Evolutionary conservation across 2,113 vertebrate species (phyloP).

Genomic region (Baryphthengus martii): DNA sequence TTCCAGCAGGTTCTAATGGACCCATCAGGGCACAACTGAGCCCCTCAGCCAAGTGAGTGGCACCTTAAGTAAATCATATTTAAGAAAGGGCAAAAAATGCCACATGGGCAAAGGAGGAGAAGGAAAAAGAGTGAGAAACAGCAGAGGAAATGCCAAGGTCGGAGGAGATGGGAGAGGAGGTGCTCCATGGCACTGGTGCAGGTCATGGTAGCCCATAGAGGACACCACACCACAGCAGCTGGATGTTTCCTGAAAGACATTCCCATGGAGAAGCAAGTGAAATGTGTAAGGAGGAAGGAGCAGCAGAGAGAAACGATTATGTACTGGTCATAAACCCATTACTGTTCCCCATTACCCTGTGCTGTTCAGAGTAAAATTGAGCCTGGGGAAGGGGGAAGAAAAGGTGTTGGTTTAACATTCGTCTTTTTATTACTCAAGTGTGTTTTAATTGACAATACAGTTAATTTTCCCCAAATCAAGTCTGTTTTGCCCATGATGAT

Average conservation of each 20-base stretch:
- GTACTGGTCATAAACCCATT: fast-evolving
- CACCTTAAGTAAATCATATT: not conserved
- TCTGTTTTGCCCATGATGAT: not conserved
- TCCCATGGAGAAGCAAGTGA: not conserved
- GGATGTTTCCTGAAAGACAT: not conserved
- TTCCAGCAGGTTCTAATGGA: fast-evolving
- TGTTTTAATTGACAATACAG: not conserved
- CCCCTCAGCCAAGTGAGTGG: not conserved
- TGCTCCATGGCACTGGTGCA: not conserved
- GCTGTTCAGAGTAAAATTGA: fast-evolving
- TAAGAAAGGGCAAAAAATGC: not conserved
- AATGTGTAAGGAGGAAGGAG: not conserved
- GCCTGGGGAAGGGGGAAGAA: not conserved
- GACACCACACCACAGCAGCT: not conserved
- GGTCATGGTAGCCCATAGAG: fast-evolving
- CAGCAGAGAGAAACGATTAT: not conserved
- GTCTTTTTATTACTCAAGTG: not conserved
- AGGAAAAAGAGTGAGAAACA: not conserved
- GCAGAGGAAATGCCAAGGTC: not conserved
- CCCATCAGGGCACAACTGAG: not conserved
- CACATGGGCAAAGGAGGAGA: not conserved
- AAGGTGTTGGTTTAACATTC: not conserved
- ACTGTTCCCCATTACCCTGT: not conserved
- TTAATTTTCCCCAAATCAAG: not conserved
- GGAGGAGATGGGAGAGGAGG: not conserved